Conservation (phyloP, 2,113 vertebrate species). For the Tylochromis polylepis region DNA sequence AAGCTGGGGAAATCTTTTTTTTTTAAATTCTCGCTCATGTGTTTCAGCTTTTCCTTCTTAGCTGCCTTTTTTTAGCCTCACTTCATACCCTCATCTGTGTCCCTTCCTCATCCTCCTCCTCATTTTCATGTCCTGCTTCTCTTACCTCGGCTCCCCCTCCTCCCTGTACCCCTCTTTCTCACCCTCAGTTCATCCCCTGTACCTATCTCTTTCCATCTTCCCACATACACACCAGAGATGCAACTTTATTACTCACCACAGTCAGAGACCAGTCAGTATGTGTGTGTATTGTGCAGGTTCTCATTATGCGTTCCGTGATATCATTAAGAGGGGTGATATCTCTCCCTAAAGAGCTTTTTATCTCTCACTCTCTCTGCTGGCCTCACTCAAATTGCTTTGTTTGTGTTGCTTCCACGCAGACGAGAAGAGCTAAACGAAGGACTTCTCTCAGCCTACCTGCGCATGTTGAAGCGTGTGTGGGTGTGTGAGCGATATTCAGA, state of each 20-base stretch:
- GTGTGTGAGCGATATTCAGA: not conserved
- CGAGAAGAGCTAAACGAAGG: not conserved
- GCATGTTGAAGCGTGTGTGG: not conserved
- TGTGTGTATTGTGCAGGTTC: constrained; percentile 5
- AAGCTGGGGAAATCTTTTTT: not conserved
- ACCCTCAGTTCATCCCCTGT: not conserved
- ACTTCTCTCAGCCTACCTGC: not conserved
- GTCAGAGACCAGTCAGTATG: constrained; percentile 35
- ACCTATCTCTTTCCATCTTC: constrained; percentile 17
- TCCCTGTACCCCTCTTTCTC: not conserved
- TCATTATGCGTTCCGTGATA: constrained; percentile 7
- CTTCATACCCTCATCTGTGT: not conserved
- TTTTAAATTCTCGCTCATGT: not conserved
- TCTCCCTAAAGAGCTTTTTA: constrained; percentile 14
- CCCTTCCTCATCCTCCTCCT: not conserved
- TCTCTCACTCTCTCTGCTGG: constrained; percentile 13
- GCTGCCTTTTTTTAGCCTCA: not conserved
- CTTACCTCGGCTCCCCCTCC: not conserved
- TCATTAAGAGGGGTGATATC: constrained; percentile 27
- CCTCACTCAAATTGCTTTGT: constrained; percentile 16
- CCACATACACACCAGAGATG: constrained; percentile 12
- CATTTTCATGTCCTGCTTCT: not conserved
- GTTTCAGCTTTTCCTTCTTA: not conserved
- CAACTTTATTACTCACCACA: constrained; percentile 45
- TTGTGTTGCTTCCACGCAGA: not conserved